These are phyloP conservation scores for Scylla paramamosain DNA, from an alignment of 1,140 invertebrate genomes.

Conservation along the genomic window DNA sequence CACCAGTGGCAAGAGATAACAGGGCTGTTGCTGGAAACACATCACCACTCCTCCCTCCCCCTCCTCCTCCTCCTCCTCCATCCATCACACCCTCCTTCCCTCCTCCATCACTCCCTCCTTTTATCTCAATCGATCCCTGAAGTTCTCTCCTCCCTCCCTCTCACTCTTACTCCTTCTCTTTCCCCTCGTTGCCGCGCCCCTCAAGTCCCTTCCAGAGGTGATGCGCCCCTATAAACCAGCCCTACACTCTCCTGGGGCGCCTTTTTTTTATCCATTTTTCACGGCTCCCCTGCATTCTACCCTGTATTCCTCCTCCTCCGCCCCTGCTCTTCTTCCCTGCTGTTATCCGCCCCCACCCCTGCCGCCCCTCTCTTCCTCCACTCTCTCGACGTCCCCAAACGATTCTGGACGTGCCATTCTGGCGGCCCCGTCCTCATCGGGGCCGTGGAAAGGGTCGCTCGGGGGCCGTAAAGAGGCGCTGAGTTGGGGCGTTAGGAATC, in stretches of 20 bases:
- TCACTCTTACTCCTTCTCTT: background rate
- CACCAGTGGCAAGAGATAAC: background rate
- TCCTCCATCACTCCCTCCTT: background rate
- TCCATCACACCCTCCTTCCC: background rate
- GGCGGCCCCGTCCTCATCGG: constrained; percentile 3
- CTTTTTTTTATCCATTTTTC: background rate
- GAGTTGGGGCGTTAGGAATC: constrained; percentile 60
- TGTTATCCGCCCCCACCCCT: background rate
- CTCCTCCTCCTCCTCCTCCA: background rate
- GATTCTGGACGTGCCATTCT: constrained; percentile 59
- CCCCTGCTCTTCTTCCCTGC: background rate
- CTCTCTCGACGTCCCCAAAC: constrained; percentile 47
- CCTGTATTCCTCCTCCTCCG: background rate
- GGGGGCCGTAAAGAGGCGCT: constrained; percentile 56
- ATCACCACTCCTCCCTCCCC: background rate
- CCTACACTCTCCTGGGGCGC: background rate
- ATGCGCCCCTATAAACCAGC: background rate
- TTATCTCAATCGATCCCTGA: constrained; percentile 17
- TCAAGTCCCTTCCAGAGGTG: background rate
- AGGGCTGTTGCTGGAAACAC: background rate
- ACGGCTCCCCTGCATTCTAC: background rate
- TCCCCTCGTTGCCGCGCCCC: background rate
- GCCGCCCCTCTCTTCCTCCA: background rate
- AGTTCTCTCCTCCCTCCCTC: background rate
- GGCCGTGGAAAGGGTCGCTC: constrained; percentile 37